Base-by-base conservation (phyloP, 2,797 vertebrate genomes). In the Sebastes paucispinis region DNA sequence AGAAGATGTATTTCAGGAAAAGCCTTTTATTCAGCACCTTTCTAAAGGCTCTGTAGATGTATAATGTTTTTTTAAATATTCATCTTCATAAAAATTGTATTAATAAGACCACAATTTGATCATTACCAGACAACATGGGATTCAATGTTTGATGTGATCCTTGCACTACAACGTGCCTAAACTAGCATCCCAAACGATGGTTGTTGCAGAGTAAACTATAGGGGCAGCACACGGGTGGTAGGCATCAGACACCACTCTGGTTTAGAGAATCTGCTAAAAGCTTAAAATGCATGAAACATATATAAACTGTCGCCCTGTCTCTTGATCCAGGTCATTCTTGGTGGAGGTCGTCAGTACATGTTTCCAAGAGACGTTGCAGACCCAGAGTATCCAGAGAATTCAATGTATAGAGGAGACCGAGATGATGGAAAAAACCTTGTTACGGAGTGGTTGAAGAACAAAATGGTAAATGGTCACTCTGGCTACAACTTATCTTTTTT, bases 321-420 rank as follows among this genome's bases (percentile, higher is more conserved):
- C 32, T 85, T 1, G 20, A 71, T 50, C 16, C 68, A 96, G 96
- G 96, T 97, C 10, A 94, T 97, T 81, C 95, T 96, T 11, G 96
- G 96, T 36, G 96, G 96, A 69, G 96, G 96, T 22, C 94, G 96
- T 74, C 68, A 67, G 54, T 97, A 97, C 77, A 97, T 96, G 96
- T 88, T 94, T 73, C 90, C 95, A 9, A 80, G 1, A 0, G 62
- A 14, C 3, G 55, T 8, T 0, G 0, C 0, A 32, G 96, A 97
- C 73, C 96, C 95, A 31, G 96, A 97, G 81, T 96, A 97, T 77
- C 6, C 84, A 31, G 96, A 97, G 81, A 96, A 97, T 77, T 5
- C 83, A 11, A 0, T 0, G 0, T 0, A 0, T 0, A 82, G 0
- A 0, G 96, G 96, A 79, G 16, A 1, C 2, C 77, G 96, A 47